Conservation (phyloP, 2,797 vertebrate species). For the Heliangelus exortis region DNA sequence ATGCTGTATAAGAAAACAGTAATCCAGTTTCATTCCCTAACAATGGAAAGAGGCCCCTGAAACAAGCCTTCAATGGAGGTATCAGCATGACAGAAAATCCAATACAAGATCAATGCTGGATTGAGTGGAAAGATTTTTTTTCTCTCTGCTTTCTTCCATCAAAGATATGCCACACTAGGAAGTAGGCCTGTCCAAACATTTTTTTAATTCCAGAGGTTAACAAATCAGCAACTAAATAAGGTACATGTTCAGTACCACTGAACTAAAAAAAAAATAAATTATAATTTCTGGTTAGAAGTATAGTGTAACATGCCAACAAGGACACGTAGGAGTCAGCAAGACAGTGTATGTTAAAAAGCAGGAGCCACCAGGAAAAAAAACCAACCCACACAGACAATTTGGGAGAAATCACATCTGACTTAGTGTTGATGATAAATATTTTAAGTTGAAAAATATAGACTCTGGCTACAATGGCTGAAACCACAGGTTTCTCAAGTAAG, state of each 20-base stretch:
- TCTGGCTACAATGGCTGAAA: neutral
- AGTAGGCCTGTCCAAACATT: neutral
- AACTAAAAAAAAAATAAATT: neutral
- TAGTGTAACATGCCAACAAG: neutral
- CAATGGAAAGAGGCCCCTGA: neutral
- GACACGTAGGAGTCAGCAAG: neutral
- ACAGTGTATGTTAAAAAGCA: neutral
- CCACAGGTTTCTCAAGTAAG: neutral
- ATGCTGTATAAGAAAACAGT: neutral
- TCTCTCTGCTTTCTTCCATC: neutral
- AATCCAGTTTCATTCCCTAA: neutral
- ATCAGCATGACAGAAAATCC: neutral
- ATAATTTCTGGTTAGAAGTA: neutral
- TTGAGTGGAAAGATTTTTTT: neutral
- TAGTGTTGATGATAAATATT: neutral
- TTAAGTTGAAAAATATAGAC: neutral
- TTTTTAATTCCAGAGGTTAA: neutral
- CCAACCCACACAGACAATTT: neutral
- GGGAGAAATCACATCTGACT: neutral
- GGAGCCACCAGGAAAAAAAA: neutral
- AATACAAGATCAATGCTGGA: neutral
- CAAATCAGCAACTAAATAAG: neutral
- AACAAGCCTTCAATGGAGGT: neutral
- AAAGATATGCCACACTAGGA: neutral
- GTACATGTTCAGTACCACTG: neutral